Base-by-base conservation (phyloP, 30 jellyfish, hydroid and myxozoan genomes). In the Aurelia aurita complex sp. Pacific region DNA sequence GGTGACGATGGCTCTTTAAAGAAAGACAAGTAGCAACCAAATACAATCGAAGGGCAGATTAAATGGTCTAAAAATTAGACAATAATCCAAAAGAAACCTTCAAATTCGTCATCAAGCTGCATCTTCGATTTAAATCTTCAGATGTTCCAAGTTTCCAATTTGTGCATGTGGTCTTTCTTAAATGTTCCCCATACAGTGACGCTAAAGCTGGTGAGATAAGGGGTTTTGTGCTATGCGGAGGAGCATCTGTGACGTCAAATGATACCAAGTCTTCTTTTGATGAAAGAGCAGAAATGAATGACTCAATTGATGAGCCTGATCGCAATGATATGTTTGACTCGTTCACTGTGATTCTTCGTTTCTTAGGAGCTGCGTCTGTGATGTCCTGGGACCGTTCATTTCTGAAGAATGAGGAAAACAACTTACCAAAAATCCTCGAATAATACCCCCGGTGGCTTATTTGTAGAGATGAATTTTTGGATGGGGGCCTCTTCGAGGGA, bases 271-370 rank as follows among this genome's bases (percentile, higher is more conserved):
- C 97, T 32, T 82, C 96, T 23, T 81, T 79, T 5, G 99, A 94
- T 15, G 94, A 77, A 16, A 94, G 92, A 23, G 99, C 99, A 65
- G 99, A 94, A 32, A 90, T 86, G 64, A 81, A 94, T 17, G 97
- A 88, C 13, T 78, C 96, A 43, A 95, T 54, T 38, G 99, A 87
- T 4, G 89, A 93, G 17, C 74, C 88, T 36, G 94, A 80, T 64
- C 76, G 64, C 9, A 73, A 2, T 19, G 97, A 90, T 15, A 74
- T 36, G 52, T 84, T 93, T 19, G 97, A 84, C 2, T 35, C 81
- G 29, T 46, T 17, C 11, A 46, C 57, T 0, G 65, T 13, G 32
- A n/a, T 61, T 40, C 69, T 74, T 52, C 52, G 19, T 72, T 74
- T 74, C 40, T 23, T 19, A 10, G 7, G 2, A 13, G 29, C 62